phyloP scores from a whole-genome alignment of 2,797 vertebrate genomes.

The Sebastiscus albofasciatus region DNA sequence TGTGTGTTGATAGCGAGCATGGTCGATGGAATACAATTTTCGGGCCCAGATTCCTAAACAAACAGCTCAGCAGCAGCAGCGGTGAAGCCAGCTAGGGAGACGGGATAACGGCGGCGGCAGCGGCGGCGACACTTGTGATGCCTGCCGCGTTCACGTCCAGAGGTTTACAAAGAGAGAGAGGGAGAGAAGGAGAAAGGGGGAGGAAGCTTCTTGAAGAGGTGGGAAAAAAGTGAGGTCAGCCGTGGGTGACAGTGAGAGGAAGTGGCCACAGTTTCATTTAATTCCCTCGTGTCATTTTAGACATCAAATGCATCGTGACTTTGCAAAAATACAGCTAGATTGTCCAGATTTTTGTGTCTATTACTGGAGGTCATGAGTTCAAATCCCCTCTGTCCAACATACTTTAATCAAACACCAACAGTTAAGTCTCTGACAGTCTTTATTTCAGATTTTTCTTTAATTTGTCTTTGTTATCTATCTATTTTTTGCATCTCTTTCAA shows the following conservation, averaged over 20 bases:
- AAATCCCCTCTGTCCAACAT: not conserved
- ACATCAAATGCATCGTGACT: not conserved
- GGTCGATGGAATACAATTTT: slow-evolving; percentile 99
- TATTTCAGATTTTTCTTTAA: too few relatives aligned
- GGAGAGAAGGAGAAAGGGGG: not conserved
- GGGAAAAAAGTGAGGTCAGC: slow-evolving; percentile 28
- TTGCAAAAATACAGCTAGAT: not conserved
- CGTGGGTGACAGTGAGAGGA: slow-evolving; percentile 12
- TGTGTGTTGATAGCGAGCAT: slow-evolving; percentile 99
- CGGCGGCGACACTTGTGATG: slow-evolving; percentile 62
- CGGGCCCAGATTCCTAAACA: slow-evolving; percentile 99
- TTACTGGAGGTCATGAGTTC: not conserved
- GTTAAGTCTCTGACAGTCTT: not conserved
- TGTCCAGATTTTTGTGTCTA: not conserved
- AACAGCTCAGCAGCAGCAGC: slow-evolving; percentile 87
- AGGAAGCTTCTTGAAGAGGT: slow-evolving; percentile 1
- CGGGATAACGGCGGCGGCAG: slow-evolving; percentile 78
- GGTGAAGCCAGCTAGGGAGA: slow-evolving; percentile 83
- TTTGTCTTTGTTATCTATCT: too few relatives aligned
- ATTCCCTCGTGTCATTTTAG: not conserved
- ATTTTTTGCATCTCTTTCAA: too few relatives aligned
- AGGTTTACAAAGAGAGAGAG: slow-evolving; percentile 58
- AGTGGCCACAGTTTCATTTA: not conserved
- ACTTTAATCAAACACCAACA: not conserved
- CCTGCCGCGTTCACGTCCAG: slow-evolving; percentile 70